Percentiles rank a stretch among this genome's conserved stretches.
phyloP scores from a whole-genome alignment of 2,113 vertebrate species.

The Myotis lucifugus region DNA sequence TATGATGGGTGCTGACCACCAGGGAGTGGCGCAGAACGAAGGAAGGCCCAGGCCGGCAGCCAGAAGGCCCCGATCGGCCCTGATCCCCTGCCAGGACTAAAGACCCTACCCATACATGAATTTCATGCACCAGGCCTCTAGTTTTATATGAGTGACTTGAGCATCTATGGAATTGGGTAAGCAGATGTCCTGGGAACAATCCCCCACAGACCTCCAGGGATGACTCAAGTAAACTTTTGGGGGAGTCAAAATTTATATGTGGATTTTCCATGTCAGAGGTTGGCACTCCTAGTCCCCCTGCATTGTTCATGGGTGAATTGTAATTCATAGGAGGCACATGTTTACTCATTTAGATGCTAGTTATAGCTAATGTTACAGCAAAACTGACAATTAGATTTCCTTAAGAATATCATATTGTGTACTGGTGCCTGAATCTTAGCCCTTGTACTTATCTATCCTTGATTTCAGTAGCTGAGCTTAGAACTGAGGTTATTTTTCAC shows the following conservation, averaged over 20 bases:
- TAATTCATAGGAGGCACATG: background rate
- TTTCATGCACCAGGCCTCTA: too few species aligned
- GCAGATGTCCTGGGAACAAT: background rate
- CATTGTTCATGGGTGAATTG: background rate
- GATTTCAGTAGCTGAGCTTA: background rate
- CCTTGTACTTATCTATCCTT: background rate
- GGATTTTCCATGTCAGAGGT: background rate
- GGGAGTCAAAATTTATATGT: background rate
- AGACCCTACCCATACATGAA: too few species aligned
- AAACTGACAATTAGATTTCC: background rate
- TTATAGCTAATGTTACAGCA: background rate
- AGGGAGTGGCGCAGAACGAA: too few species aligned
- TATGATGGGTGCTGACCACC: too few species aligned
- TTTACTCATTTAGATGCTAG: background rate
- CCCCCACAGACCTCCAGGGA: too few species aligned
- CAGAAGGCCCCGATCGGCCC: too few species aligned
- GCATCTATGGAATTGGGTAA: background rate
- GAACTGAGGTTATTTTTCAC: background rate
- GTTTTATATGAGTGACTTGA: background rate
- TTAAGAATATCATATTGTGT: background rate
- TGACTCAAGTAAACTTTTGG: background rate
- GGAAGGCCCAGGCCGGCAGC: too few species aligned
- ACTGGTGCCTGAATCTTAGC: background rate
- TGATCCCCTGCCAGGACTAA: too few species aligned
- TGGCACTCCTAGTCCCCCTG: too few species aligned